These are phyloP conservation scores for Melitaea athalia DNA, from an alignment of 2,888 invertebrate species.

Conservation along the genomic window DNA sequence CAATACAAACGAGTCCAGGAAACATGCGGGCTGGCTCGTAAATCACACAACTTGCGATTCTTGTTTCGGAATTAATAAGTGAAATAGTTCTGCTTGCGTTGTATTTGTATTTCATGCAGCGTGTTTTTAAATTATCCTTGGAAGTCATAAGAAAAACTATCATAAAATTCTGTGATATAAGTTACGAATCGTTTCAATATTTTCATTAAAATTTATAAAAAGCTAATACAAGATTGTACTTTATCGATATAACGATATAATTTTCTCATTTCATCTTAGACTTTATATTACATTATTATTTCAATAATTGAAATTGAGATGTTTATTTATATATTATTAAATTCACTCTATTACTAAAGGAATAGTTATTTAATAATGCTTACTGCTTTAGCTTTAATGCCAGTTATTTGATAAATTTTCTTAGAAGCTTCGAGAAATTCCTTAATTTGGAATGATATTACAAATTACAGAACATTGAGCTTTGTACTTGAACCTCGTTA, in stretches of 20 bases:
- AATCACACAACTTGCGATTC: slow-evolving; percentile 68
- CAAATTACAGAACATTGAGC: neutral
- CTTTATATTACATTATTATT: neutral
- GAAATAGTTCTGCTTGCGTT: slow-evolving; percentile 10
- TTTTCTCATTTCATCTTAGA: neutral
- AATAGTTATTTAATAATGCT: neutral
- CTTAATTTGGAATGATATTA: neutral
- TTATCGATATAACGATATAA: neutral
- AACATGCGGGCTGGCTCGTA: slow-evolving; percentile 55
- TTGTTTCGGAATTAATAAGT: slow-evolving; percentile 52
- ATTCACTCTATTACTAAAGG: neutral
- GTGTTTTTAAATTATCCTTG: neutral
- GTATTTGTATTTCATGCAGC: slow-evolving; percentile 18
- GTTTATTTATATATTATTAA: neutral
- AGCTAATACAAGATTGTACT: neutral
- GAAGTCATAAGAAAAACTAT: neutral
- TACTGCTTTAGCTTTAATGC: neutral
- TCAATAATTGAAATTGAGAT: neutral
- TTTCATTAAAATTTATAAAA: too few relatives aligned
- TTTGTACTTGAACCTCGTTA: neutral
- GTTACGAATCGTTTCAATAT: too few relatives aligned
- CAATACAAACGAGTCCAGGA: slow-evolving; percentile 49
- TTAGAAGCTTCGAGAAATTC: neutral
- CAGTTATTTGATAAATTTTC: neutral
- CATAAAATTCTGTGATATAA: neutral